A percentile compares a stretch with the other conserved stretches of the same genome.
Evolutionary conservation across 2,797 vertebrate genomes (phyloP).

Genomic region (Gobio occitaniae): DNA sequence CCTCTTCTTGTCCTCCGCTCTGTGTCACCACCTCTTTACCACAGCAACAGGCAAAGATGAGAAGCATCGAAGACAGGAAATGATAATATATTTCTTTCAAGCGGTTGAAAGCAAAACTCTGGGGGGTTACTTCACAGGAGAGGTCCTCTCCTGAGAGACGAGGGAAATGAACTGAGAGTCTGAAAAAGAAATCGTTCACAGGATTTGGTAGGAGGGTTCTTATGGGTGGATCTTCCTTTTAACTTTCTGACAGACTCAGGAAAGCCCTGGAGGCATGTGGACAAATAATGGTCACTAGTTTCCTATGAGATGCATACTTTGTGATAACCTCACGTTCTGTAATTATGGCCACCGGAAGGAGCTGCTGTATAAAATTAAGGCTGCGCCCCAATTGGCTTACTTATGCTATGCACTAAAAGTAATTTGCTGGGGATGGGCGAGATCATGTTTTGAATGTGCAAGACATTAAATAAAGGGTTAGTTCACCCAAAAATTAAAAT

Average conservation of each 20-base stretch:
- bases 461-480: background rate
- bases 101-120: slow-evolving; percentile 37
- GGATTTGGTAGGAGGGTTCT: slow-evolving; percentile 22
- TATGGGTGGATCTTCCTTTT: slow-evolving; percentile 35
- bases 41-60: slow-evolving; percentile 40
- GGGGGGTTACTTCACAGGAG: slow-evolving; percentile 31
- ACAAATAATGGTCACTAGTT: slow-evolving; percentile 44
- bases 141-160: slow-evolving; percentile 5
- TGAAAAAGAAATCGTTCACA: slow-evolving; percentile 24
- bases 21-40: slow-evolving; percentile 46
- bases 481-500: too few species aligned
- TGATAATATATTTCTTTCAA: slow-evolving; percentile 40
- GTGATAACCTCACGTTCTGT: slow-evolving; percentile 21
- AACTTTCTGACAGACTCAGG: slow-evolving; percentile 38
- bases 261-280: slow-evolving; percentile 44
- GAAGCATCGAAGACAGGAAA: slow-evolving; percentile 10
- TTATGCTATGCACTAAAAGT: background rate
- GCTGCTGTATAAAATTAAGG: background rate
- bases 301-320: slow-evolving; percentile 36
- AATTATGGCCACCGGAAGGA: slow-evolving; percentile 5
- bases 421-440: background rate
- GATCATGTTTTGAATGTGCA: background rate
- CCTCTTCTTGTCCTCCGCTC: slow-evolving; percentile 5
- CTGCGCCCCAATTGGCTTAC: background rate
- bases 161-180: slow-evolving; percentile 33